These are phyloP conservation scores for Xenus cinereus DNA, from an alignment of 2,113 vertebrate genomes.

Conservation along the genomic window DNA sequence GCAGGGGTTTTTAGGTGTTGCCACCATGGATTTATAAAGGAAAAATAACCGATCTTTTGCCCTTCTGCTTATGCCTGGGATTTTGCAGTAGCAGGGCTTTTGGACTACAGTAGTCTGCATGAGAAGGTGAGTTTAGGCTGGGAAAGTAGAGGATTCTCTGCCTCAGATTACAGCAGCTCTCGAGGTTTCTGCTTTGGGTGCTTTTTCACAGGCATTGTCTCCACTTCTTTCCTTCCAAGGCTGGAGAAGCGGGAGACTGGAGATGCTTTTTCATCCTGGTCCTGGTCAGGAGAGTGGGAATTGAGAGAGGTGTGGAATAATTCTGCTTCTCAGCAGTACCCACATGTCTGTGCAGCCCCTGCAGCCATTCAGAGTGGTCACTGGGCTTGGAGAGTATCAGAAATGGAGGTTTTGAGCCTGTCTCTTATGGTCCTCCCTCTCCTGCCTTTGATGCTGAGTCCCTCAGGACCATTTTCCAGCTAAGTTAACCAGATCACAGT, in stretches of 20 bases:
- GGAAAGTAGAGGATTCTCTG: background rate
- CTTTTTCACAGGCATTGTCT: background rate
- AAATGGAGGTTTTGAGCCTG: background rate
- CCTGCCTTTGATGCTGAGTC: background rate
- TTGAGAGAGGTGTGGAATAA: background rate
- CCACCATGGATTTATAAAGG: background rate
- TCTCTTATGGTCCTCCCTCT: background rate
- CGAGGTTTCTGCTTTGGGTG: background rate
- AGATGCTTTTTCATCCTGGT: background rate
- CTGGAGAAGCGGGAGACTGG: background rate
- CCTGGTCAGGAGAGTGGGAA: background rate
- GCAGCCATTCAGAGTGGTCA: background rate
- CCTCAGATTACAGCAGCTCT: background rate
- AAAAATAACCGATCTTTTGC: background rate
- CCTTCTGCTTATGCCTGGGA: background rate
- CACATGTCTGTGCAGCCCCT: accelerated
- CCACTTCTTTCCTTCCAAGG: background rate
- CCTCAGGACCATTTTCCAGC: background rate
- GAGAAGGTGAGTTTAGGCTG: background rate
- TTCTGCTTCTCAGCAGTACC: background rate
- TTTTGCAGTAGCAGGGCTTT: background rate
- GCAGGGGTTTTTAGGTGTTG: no score
- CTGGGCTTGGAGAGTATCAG: background rate
- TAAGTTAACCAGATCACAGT: background rate
- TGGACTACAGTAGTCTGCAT: background rate